These are phyloP conservation scores for Lasioglossum pauxillum DNA, from an alignment of 2,888 invertebrate species.

Conservation along the genomic window DNA sequence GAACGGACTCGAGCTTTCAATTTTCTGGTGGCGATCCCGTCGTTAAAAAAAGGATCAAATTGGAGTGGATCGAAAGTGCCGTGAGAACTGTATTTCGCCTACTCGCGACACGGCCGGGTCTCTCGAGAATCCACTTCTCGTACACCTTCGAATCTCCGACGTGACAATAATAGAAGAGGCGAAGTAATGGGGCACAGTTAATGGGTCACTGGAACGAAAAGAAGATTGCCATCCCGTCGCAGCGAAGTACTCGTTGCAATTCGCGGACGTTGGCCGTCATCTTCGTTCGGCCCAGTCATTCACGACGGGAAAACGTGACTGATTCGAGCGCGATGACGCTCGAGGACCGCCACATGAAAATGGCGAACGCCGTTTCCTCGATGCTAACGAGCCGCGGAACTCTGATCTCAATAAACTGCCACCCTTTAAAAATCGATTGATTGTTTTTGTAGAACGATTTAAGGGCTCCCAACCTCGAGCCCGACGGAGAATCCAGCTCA, in stretches of 20 bases:
- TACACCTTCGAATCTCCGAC: slow-evolving; percentile 20
- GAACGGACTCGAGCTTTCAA: not conserved
- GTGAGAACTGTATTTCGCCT: not conserved
- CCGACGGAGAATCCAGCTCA: too few species aligned
- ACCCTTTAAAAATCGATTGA: not conserved
- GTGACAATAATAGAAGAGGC: slow-evolving; percentile 21
- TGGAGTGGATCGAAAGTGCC: not conserved
- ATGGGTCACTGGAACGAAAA: slow-evolving; percentile 33
- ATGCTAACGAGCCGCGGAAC: not conserved
- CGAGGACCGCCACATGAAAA: not conserved
- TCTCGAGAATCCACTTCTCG: slow-evolving; percentile 2
- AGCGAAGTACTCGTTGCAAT: not conserved
- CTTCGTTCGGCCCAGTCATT: not conserved
- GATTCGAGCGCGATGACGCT: not conserved
- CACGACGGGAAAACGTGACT: not conserved
- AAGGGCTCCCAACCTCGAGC: not conserved
- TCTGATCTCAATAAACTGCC: not conserved
- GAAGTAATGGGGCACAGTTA: slow-evolving; percentile 50
- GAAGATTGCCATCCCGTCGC: slow-evolving; percentile 27
- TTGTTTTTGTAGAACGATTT: not conserved
- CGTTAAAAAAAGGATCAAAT: not conserved
- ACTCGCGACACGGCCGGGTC: not conserved
- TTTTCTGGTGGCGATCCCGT: not conserved
- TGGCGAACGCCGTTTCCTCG: not conserved
- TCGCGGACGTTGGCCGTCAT: not conserved